phyloP scores from a whole-genome alignment of 2,888 invertebrate genomes.

The Drosophila picticornis region DNA sequence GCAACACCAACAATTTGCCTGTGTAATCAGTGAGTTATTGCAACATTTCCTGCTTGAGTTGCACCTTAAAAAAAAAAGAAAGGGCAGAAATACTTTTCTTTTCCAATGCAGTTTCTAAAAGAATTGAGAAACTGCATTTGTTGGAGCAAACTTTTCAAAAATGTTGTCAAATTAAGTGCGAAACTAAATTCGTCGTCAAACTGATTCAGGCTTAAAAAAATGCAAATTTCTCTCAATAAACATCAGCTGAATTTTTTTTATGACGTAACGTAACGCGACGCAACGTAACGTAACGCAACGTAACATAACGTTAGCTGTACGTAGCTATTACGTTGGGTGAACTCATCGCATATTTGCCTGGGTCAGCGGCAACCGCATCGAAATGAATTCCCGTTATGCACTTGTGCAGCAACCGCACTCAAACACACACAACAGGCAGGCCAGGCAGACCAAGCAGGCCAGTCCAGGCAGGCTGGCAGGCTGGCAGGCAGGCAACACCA shows the following conservation, averaged over 20 bases:
- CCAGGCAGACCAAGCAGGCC: neutral
- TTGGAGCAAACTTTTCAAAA: too few relatives aligned
- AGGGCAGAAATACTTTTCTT: too few relatives aligned
- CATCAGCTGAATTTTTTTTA: too few relatives aligned
- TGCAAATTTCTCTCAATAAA: neutral
- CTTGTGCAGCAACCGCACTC: neutral
- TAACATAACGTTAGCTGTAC: neutral
- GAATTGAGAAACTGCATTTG: too few relatives aligned
- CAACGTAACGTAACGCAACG: neutral
- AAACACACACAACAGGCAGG: neutral
- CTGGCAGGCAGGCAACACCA: neutral
- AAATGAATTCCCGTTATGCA: neutral
- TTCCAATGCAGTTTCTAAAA: too few relatives aligned
- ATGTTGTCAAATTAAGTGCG: neutral
- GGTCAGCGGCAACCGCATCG: neutral
- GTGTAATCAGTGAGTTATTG: neutral
- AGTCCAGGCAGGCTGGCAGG: too few relatives aligned
- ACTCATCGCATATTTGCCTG: neutral
- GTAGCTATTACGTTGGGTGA: neutral
- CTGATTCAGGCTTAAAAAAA: neutral
- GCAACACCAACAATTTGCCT: neutral
- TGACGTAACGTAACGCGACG: neutral
- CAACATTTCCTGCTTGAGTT: neutral
- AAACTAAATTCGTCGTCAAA: neutral
- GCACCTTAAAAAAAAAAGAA: neutral